These are phyloP conservation scores for Zosterops lateralis DNA, from an alignment of 2,113 vertebrate species.

Conservation along the genomic window DNA sequence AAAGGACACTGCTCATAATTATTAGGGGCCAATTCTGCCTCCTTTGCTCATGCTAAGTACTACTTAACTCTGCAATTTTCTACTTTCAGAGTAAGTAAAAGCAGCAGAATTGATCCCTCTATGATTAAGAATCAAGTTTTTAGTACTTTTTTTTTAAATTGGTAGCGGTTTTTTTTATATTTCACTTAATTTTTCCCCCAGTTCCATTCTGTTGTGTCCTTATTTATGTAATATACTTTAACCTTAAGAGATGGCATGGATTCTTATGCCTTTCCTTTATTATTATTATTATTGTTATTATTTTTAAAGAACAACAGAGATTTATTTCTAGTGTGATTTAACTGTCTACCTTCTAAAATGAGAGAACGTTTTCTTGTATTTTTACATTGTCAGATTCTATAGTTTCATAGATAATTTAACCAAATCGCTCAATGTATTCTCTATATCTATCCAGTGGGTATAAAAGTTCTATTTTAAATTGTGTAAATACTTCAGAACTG, in stretches of 20 bases:
- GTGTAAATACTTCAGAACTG: constrained; percentile 97
- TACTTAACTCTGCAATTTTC: constrained; percentile 29
- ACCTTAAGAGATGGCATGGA: constrained; percentile 84
- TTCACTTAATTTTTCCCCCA: constrained; percentile 81
- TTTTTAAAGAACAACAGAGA: constrained; percentile 68
- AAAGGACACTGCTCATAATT: constrained; percentile 77
- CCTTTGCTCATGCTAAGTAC: not conserved
- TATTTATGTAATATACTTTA: constrained; percentile 96
- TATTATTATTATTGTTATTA: constrained; percentile 71
- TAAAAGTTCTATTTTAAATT: constrained; percentile 99
- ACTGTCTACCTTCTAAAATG: constrained; percentile 89
- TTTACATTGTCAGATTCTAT: constrained; percentile 99
- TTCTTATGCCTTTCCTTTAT: constrained; percentile 82
- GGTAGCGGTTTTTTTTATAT: constrained; percentile 96
- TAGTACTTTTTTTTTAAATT: constrained; percentile 82
- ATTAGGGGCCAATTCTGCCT: constrained; percentile 60
- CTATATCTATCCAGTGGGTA: constrained; percentile 86
- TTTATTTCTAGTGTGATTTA: constrained; percentile 91
- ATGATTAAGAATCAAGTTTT: constrained; percentile 76
- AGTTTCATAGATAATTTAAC: constrained; percentile 99
- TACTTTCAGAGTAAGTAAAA: constrained; percentile 33
- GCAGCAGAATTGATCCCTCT: constrained; percentile 49
- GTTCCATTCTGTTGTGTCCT: constrained; percentile 81
- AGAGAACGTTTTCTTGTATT: constrained; percentile 98
- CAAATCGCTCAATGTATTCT: constrained; percentile 94